Conservation (phyloP, 2,888 invertebrate genomes). For the Calameuta pallipes region DNA sequence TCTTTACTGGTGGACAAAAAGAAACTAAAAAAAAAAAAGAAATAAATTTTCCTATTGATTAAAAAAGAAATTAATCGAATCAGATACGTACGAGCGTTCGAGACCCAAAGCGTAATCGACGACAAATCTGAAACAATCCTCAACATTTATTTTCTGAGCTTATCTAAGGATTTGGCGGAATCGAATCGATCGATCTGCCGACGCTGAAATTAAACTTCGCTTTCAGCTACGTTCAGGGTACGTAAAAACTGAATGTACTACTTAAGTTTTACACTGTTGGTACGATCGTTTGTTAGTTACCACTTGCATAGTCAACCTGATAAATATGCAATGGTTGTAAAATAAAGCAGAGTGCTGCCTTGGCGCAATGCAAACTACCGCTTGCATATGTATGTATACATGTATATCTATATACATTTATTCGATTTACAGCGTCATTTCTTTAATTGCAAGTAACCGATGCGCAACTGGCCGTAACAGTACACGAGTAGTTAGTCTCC, state of each 20-base stretch:
- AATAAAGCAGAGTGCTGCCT: conserved; percentile 40
- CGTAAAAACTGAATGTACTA: conserved; percentile 35
- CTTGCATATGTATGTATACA: not conserved
- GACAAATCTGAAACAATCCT: not conserved
- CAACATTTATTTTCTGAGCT: not conserved
- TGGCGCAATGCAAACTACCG: conserved; percentile 19
- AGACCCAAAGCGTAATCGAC: not conserved
- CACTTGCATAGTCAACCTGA: conserved; percentile 44
- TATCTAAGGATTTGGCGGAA: conserved; percentile 6
- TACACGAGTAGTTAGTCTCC: not conserved
- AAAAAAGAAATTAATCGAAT: not conserved
- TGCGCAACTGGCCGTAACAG: conserved; percentile 32
- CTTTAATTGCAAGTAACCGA: conserved; percentile 44
- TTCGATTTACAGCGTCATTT: conserved; percentile 43
- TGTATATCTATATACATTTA: conserved; percentile 24
- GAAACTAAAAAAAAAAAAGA: not conserved
- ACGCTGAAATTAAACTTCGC: conserved; percentile 44
- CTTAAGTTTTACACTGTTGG: conserved; percentile 38
- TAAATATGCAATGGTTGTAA: conserved; percentile 59
- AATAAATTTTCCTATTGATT: not conserved
- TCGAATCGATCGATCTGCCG: not conserved
- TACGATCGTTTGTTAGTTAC: conserved; percentile 43
- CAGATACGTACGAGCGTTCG: not conserved
- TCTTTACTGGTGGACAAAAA: not conserved
- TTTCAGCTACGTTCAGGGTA: conserved; percentile 18